Evolutionary conservation across 2,797 vertebrate genomes (phyloP).

Genomic region (Phylloscopus collybita): DNA sequence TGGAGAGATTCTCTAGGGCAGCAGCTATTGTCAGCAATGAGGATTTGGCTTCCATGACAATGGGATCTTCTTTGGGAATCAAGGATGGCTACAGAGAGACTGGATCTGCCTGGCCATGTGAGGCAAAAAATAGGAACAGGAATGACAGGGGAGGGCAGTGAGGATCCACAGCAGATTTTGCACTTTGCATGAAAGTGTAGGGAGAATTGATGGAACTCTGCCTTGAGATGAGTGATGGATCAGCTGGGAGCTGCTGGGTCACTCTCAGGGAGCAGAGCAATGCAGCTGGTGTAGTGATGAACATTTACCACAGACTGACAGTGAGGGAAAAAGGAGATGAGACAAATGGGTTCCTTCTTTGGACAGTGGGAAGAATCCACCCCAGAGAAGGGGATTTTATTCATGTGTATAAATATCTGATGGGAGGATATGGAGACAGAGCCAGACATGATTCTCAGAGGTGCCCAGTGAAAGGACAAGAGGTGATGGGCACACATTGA

Average conservation of each 20-base stretch:
- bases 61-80: background rate
- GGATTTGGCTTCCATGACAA: background rate
- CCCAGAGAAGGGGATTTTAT: background rate
- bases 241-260: background rate
- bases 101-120: background rate
- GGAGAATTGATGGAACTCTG: background rate
- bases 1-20: background rate
- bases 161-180: background rate
- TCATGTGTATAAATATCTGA: background rate
- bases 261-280: background rate
- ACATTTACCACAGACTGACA: background rate
- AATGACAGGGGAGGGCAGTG: background rate
- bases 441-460: background rate
- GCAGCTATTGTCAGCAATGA: background rate
- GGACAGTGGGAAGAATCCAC: background rate
- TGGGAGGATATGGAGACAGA: background rate
- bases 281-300: background rate
- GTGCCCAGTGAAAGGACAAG: background rate
- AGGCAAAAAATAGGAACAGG: background rate
- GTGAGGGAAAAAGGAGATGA: background rate
- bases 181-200: background rate
- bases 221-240: background rate
- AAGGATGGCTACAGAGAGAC: background rate
- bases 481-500: background rate
- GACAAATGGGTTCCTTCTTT: background rate